phyloP scores from a whole-genome alignment of 2,888 invertebrate genomes.

The Cinara cedri region DNA sequence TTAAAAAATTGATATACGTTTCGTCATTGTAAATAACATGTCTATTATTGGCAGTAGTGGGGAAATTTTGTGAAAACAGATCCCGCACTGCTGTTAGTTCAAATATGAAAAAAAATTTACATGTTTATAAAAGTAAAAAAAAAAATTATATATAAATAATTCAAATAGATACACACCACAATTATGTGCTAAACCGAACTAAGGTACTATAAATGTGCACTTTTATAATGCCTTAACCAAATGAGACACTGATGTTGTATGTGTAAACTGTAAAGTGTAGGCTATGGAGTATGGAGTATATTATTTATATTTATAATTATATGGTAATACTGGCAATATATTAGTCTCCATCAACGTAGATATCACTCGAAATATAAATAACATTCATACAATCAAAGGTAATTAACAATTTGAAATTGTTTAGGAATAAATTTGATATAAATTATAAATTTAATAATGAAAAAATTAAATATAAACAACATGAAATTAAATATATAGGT shows the following conservation, averaged over 20 bases:
- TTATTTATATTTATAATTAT: not conserved
- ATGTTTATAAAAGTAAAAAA: no score
- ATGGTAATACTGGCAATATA: not conserved
- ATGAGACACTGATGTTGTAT: no score
- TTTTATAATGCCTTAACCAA: no score
- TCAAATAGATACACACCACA: not conserved
- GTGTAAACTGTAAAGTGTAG: no score
- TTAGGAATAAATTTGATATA: slow-evolving; percentile 59
- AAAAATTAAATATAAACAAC: slow-evolving; percentile 60
- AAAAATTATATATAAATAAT: not conserved
- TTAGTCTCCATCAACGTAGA: not conserved
- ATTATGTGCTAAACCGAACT: no score
- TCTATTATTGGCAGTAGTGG: not conserved
- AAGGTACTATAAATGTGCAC: no score
- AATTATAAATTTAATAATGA: slow-evolving; percentile 61
- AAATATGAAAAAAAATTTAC: no score
- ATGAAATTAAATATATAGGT: slow-evolving; percentile 60
- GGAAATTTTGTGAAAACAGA: no score
- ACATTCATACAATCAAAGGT: no score
- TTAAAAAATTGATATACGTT: not conserved
- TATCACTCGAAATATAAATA: no score
- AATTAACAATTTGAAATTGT: not conserved
- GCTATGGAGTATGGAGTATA: not conserved
- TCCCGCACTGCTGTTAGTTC: no score
- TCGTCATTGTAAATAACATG: slow-evolving; percentile 3